Percentiles rank a stretch among this genome's conserved stretches.
Evolutionary conservation across 2,113 vertebrate genomes (phyloP).

Genomic region (Trematomus loennbergii): DNA sequence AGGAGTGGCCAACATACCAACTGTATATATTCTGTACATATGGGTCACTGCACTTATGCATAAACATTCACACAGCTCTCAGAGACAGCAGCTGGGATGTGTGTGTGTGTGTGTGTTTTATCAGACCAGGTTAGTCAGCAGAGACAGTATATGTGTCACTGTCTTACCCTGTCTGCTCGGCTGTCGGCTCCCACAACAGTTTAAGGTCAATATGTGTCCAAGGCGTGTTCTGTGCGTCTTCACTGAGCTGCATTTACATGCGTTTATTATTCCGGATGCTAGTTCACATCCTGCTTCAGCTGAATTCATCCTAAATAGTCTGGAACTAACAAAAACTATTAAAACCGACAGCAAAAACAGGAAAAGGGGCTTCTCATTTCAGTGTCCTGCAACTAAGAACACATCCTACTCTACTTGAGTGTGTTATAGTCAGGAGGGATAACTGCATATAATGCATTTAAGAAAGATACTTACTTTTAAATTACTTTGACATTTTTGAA

Average conservation of each 20-base stretch:
- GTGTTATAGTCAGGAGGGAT: neutral
- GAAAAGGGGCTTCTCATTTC: conserved; percentile 19
- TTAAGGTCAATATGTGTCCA: conserved; percentile 58
- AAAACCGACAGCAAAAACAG: conserved; percentile 22
- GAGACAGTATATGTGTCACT: conserved; percentile 10
- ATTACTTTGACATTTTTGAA: no score
- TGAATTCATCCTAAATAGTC: conserved; percentile 32
- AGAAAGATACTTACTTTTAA: neutral
- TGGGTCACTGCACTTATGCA: neutral
- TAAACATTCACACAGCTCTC: neutral
- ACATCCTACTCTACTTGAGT: neutral
- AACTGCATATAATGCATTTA: neutral
- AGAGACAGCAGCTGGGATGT: neutral
- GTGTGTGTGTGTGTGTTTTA: neutral
- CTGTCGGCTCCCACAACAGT: conserved; percentile 22
- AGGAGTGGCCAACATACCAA: conserved; percentile 57
- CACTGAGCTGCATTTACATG: conserved; percentile 18
- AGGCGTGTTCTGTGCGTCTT: conserved; percentile 37
- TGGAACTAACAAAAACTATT: conserved; percentile 15
- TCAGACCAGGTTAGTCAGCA: conserved; percentile 39
- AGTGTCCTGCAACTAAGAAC: conserved; percentile 1
- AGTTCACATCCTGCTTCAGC: conserved; percentile 44
- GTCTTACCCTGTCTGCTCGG: neutral
- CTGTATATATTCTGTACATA: conserved; percentile 4
- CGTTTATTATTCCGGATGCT: conserved; percentile 53